Base-by-base conservation (phyloP, 2,797 vertebrate species). In the Pachyuromys duprasi region DNA sequence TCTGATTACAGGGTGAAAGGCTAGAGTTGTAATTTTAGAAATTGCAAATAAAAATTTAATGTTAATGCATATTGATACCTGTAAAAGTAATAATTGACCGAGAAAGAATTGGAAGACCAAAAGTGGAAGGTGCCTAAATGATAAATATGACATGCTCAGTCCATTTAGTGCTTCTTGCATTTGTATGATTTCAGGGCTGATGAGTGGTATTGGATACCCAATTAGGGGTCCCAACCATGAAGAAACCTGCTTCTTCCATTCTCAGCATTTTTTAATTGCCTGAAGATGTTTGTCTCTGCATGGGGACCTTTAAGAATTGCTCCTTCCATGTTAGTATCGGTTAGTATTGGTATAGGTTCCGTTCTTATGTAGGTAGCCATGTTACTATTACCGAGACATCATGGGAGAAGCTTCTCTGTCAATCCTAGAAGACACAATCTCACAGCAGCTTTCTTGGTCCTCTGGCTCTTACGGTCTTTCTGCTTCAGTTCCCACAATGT, bases 1-100 rank as follows among this genome's bases (percentile, higher is more conserved):
- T 78, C 5, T 79, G 28, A 39, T 82, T 8, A 26, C 67, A 93
- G 81, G 94, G 90, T 78, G 79, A 92, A 88, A 18, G 26, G 15
- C 53, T 84, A 11, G 49, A 20, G 67, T 22, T 60, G 63, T 36
- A 93, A 83, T 83, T 93, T 96, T 95, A 97, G 80, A 92, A 95
- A 83, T 86, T 91, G 65, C 57, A 67, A 89, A 90, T 33, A 11
- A 95, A 95, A 36, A 78, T 94, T 69, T 70, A 22, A 69, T 69
- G 53, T 13, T 70, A 65, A 31, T 95, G 62, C 67, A 91, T 57
- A n/a, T 2, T 79, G 84, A 96, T 88, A 81, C 84, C 53, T 87
- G 65, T 28, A 49, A 92, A 95, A 62, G 33, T 26, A 80, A 76
- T 82, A 97, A 62, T 36, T 36, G 62, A 96, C 72, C 93, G 67